Conservation (phyloP, 2,888 invertebrate genomes). For the Chydorus sphaericus region DNA sequence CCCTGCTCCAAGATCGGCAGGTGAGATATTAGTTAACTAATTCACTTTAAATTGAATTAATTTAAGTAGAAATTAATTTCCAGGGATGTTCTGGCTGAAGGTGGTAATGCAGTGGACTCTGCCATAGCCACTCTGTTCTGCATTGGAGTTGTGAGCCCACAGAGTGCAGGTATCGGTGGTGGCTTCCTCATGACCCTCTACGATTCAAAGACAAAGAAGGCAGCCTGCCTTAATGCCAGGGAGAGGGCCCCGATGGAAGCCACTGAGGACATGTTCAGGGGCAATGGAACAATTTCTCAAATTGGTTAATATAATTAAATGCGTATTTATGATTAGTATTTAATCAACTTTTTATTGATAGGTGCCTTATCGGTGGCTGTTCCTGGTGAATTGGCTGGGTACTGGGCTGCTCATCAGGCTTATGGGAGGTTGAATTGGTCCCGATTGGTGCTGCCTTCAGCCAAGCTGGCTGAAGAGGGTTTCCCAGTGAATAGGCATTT, state of each 20-base stretch:
- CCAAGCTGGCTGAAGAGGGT: conserved; percentile 56
- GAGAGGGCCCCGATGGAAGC: conserved; percentile 61
- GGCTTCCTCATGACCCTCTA: conserved; percentile 77
- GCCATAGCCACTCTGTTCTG: conserved; percentile 73
- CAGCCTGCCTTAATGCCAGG: conserved; percentile 53
- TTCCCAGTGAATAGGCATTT: conserved; percentile 51
- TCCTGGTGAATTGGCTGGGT: conserved; percentile 80
- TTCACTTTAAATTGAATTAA: too few relatives aligned
- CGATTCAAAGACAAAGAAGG: conserved; percentile 34
- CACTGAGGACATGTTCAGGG: conserved; percentile 48
- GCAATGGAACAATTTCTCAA: conserved; percentile 24
- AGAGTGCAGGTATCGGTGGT: conserved; percentile 78
- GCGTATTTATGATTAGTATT: background rate
- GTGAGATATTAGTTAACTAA: conserved; percentile 34
- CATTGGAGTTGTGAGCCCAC: conserved; percentile 67
- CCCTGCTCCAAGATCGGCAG: conserved; percentile 59
- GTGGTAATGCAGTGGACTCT: conserved; percentile 63
- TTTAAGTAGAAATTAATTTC: background rate
- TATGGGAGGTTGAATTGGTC: conserved; percentile 57
- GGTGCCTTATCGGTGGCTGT: conserved; percentile 63
- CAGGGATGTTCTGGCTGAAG: conserved; percentile 53
- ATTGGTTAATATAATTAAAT: background rate
- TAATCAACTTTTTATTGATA: conserved; percentile 19
- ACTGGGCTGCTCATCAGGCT: conserved; percentile 54
- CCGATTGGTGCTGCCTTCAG: conserved; percentile 60